Percentiles rank a stretch among this genome's conserved stretches.
Evolutionary conservation across 1,140 invertebrate genomes (phyloP).

Genomic region (Lepidurus arcticus): DNA sequence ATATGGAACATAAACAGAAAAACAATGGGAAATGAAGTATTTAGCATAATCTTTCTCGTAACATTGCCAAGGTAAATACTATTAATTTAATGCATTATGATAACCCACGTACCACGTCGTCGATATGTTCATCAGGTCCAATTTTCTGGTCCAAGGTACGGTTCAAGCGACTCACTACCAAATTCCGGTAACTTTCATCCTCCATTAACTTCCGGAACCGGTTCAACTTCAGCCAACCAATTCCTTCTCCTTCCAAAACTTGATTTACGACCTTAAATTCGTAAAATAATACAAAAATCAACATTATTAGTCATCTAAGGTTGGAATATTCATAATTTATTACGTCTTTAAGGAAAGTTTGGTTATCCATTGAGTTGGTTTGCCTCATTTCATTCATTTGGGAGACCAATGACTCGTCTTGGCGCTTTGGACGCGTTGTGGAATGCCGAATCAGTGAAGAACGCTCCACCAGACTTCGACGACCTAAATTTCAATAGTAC

Average conservation of each 20-base stretch:
- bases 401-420: conserved; percentile 59
- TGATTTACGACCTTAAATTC: conserved; percentile 70
- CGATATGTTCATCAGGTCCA: conserved; percentile 90
- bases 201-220: conserved; percentile 95
- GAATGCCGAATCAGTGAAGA: conserved; percentile 82
- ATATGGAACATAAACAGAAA: conserved; percentile 44
- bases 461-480: conserved; percentile 78
- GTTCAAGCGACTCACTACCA: conserved; percentile 92
- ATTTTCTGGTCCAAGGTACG: conserved; percentile 88
- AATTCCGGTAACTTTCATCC: conserved; percentile 95
- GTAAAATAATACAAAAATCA: conserved; percentile 3
- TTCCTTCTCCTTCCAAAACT: conserved; percentile 90
- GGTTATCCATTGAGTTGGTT: conserved; percentile 74
- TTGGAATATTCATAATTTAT: conserved; percentile 39
- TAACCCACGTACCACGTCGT: conserved; percentile 79
- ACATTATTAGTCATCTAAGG: not conserved
- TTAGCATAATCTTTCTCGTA: not conserved
- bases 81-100: conserved; percentile 9
- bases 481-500: conserved; percentile 46
- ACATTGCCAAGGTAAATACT: conserved; percentile 32
- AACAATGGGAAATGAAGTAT: not conserved
- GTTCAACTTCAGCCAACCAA: conserved; percentile 93
- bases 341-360: conserved; percentile 77
- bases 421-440: conserved; percentile 43
- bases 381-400: conserved; percentile 59